Evolutionary conservation across 92 coral and sea anemone species (phyloP), one percentile per base, ranked within the genome.

Genomic region (Metridium senile): DNA sequence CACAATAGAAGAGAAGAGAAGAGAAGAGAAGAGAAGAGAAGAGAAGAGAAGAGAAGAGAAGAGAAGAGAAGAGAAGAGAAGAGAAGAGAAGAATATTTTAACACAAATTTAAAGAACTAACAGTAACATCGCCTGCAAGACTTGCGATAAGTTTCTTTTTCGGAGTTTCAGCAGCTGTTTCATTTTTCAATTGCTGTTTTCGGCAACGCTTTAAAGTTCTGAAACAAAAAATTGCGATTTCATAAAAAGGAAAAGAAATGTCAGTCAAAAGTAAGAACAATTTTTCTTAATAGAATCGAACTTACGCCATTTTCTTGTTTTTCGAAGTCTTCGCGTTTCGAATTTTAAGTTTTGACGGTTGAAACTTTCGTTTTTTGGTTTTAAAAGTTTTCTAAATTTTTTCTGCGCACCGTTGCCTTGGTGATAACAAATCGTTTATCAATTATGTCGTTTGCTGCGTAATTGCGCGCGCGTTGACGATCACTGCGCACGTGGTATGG

Each of bases 191-290:
- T 11, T 52, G 19, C 23, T 54, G 59, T 22, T 67, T 73, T 32
- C 67, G 64, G 33, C 78, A 62, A 26, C 78, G 78, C 25, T 73
- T 73, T 2, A 57, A 58, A 57, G 64, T 31, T 22, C 78, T 73
- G 23, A 49, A 71, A 49, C 76, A 52, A 3, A 52, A 71, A 71
- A 54, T 26, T 25, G n/a, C 43, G 25, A 31, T 26, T 26, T 20
- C 2, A 0, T 4, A 21, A 7, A 26, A 34, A 18, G 26, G 1
- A 32, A 9, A 32, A 23, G 19, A 26, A 19, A 49, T 19, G n/a
- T n/a, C n/a, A n/a, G n/a, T n/a, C n/a, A n/a, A n/a, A n/a, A n/a
- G n/a, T n/a, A n/a, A n/a, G n/a, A n/a, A n/a, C n/a, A n/a, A n/a
- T n/a, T n/a, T n/a, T n/a, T n/a, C n/a, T n/a, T n/a, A n/a, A n/a